These are phyloP conservation scores for Cherax quadricarinatus DNA, from an alignment of 1,140 invertebrate species.

Conservation along the genomic window DNA sequence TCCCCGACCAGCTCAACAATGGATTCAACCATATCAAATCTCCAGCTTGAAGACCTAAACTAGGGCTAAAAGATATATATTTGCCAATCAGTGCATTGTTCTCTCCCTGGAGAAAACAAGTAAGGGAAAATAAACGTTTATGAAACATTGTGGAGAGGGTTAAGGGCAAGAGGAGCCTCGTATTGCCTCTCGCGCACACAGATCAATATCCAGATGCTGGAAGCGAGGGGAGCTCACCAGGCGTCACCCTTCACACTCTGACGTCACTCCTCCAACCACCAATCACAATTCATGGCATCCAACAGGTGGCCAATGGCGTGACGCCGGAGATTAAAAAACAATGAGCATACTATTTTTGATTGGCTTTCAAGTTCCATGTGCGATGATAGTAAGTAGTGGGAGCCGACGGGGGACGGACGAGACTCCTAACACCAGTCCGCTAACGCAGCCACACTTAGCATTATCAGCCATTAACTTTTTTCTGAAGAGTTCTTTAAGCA, in stretches of 20 bases:
- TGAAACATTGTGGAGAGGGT: slow-evolving; percentile 52
- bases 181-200: slow-evolving; percentile 66
- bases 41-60: background rate
- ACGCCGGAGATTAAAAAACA: slow-evolving; percentile 49
- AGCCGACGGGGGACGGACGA: background rate
- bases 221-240: slow-evolving; percentile 50
- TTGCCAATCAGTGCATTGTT: background rate
- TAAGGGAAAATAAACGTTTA: background rate
- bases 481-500: background rate
- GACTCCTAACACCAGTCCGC: background rate
- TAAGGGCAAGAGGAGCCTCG: slow-evolving; percentile 44
- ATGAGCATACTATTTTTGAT: slow-evolving; percentile 30
- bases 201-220: slow-evolving; percentile 69
- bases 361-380: slow-evolving; percentile 41
- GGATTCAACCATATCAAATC: background rate
- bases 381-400: slow-evolving; percentile 26
- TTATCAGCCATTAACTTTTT: background rate
- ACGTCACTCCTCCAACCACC: slow-evolving; percentile 39
- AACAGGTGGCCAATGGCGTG: slow-evolving; percentile 49
- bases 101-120: background rate
- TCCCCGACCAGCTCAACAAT: slow-evolving; percentile 15
- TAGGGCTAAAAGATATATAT: background rate
- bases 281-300: slow-evolving; percentile 41
- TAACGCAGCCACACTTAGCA: background rate
- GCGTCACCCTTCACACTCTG: slow-evolving; percentile 62